Evolutionary conservation across 1,140 invertebrate species (phyloP).

Genomic region (Plutomurus gul): DNA sequence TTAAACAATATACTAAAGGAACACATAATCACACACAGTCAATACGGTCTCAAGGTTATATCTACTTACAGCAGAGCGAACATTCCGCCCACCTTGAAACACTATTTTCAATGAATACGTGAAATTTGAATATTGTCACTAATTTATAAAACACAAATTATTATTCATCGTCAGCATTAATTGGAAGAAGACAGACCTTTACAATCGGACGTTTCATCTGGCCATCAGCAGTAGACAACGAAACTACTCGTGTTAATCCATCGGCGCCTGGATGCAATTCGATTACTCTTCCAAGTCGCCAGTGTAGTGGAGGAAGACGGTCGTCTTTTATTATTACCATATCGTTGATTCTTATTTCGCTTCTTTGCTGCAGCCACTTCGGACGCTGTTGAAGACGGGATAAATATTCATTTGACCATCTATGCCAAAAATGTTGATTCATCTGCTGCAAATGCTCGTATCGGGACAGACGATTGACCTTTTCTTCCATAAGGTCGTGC

Average conservation of each 20-base stretch:
- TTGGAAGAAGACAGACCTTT: constrained; percentile 57
- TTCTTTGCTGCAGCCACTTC: constrained; percentile 37
- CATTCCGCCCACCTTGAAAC: no score
- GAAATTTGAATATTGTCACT: no score
- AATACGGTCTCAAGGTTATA: no score
- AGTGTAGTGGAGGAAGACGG: constrained; percentile 53
- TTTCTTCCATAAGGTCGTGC: neutral
- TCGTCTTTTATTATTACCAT: constrained; percentile 54
- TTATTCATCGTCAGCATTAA: neutral
- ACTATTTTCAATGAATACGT: no score
- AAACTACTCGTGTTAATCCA: constrained; percentile 51
- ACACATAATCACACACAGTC: no score
- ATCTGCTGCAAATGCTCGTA: constrained; percentile 34
- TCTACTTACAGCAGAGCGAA: no score
- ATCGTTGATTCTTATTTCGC: constrained; percentile 14
- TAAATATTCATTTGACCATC: constrained; percentile 55
- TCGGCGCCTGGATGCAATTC: constrained; percentile 53
- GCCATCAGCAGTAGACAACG: constrained; percentile 13
- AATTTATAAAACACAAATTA: no score
- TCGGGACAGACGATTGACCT: neutral
- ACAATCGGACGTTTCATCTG: neutral
- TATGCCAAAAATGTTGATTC: constrained; percentile 2
- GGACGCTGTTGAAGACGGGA: neutral
- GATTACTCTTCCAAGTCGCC: constrained; percentile 55
- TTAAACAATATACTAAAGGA: no score